Conservation (phyloP, 2,797 vertebrate species). For the Scyliorhinus canicula region DNA sequence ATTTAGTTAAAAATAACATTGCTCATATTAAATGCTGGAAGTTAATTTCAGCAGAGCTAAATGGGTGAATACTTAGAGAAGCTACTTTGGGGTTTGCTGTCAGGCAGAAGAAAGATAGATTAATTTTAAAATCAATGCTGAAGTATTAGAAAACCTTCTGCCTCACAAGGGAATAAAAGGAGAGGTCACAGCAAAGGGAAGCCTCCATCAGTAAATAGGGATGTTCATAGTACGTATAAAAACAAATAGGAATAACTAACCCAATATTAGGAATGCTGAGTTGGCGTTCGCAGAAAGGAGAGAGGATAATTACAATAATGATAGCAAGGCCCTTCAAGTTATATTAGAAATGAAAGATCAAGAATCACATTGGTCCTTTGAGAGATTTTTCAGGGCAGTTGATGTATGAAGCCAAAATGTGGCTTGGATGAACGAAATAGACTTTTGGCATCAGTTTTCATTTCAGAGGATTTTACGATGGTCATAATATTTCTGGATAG, state of each 20-base stretch:
- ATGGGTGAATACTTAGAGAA: neutral
- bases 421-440: neutral
- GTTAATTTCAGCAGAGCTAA: neutral
- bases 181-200: neutral
- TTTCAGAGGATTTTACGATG: neutral
- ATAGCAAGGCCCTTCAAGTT: neutral
- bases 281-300: neutral
- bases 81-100: neutral
- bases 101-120: neutral
- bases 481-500: neutral
- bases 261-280: neutral
- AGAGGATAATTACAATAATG: neutral
- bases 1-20: too few species aligned
- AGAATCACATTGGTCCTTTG: neutral
- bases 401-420: neutral
- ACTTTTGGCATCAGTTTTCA: neutral
- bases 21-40: neutral
- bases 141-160: neutral
- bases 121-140: slow-evolving; percentile 14
- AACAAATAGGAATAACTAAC: neutral
- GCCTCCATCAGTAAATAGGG: neutral
- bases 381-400: neutral
- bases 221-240: neutral
- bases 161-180: neutral
- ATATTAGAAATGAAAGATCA: neutral